Conservation (phyloP, 2,113 vertebrate species). For the Crocuta crocuta region DNA sequence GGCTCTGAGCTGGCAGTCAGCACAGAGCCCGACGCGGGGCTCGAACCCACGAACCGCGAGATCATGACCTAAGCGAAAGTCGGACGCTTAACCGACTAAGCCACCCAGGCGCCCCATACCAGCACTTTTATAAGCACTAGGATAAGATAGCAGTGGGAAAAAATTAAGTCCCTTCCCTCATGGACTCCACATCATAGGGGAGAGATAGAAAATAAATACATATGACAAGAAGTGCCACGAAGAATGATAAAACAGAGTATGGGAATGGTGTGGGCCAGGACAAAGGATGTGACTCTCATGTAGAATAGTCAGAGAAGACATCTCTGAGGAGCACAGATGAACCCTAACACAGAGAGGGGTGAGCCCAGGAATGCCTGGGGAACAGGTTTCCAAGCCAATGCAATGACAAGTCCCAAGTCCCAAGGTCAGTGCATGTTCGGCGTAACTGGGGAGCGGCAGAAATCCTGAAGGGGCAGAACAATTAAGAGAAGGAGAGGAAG, state of each 20-base stretch:
- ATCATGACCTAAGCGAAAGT: no score
- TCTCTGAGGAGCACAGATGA: neutral
- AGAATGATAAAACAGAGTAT: neutral
- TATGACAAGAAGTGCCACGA: neutral
- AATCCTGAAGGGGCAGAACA: neutral
- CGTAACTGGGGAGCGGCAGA: no score
- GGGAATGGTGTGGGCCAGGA: neutral
- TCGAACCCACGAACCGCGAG: no score
- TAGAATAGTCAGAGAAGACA: neutral
- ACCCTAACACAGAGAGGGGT: neutral
- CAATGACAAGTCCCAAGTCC: neutral
- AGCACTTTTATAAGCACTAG: neutral
- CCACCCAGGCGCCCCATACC: no score
- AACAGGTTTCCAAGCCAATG: neutral
- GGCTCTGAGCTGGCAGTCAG: no score
- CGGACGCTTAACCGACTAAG: no score
- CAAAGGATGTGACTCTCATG: neutral
- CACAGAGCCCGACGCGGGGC: no score
- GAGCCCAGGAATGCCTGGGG: neutral
- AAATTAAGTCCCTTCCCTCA: neutral
- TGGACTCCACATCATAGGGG: neutral
- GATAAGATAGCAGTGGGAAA: neutral
- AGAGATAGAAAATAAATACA: neutral
- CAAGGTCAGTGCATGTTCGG: accelerated
- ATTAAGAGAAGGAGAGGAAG: neutral